Conservation (phyloP, 2,797 vertebrate genomes). For the Mionectes olivaceus region DNA sequence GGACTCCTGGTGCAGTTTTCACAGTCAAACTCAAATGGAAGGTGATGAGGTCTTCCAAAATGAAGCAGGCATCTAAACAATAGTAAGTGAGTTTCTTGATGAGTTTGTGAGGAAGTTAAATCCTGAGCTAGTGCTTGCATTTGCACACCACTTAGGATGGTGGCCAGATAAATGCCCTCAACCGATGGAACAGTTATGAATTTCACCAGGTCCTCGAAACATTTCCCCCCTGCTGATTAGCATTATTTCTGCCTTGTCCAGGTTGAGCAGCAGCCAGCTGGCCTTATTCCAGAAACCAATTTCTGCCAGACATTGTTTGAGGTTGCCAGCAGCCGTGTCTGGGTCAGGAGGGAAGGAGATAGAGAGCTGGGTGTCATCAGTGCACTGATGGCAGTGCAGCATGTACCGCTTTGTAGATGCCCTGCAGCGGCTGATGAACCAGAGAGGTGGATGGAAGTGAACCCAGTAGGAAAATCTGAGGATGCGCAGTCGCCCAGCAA, state of each 20-base stretch:
- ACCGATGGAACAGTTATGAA: conserved; percentile 17
- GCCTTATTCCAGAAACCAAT: conserved; percentile 51
- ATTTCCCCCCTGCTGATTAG: conserved; percentile 22
- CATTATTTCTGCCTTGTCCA: conserved; percentile 50
- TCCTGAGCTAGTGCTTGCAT: background rate
- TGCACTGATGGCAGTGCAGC: background rate
- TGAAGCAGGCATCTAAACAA: background rate
- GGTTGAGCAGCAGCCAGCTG: conserved; percentile 70
- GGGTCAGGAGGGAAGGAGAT: conserved; percentile 24
- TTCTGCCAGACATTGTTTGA: conserved; percentile 57
- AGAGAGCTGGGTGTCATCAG: conserved; percentile 7
- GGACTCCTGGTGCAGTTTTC: background rate
- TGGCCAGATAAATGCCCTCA: background rate
- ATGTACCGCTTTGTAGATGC: background rate
- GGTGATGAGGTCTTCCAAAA: background rate
- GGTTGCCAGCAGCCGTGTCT: conserved; percentile 51
- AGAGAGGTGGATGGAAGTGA: background rate
- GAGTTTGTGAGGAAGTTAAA: background rate
- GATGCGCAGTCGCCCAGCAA: background rate
- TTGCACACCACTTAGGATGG: background rate
- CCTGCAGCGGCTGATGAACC: conserved; percentile 34
- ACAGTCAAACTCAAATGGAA: background rate
- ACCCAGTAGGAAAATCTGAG: background rate
- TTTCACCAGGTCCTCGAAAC: conserved; percentile 38
- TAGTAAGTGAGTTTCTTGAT: background rate